Conservation (phyloP, 2,113 vertebrate species). For the Pterocles gutturalis region DNA sequence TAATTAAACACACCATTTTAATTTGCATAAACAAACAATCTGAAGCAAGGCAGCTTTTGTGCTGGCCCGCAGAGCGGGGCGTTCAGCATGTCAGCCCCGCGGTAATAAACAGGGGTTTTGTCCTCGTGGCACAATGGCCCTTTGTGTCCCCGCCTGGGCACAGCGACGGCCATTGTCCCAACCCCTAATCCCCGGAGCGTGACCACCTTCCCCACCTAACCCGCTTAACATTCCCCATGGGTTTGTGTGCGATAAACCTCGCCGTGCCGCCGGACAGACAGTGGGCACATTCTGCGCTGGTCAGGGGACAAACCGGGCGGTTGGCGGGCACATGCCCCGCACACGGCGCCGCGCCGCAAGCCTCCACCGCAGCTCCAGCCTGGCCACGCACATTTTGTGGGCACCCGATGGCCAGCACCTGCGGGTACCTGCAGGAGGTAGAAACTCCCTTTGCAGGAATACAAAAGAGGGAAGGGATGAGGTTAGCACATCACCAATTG, state of each 20-base stretch:
- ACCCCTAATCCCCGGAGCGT: conserved; percentile 85
- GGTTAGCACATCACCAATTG: no score
- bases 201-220: conserved; percentile 81
- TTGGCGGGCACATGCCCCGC: background rate
- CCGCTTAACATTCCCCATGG: conserved; percentile 87
- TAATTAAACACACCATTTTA: conserved; percentile 73
- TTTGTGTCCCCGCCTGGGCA: conserved; percentile 84
- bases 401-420: rapidly evolving
- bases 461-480: no score
- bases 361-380: background rate
- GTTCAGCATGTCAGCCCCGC: conserved; percentile 73
- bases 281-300: background rate
- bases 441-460: background rate
- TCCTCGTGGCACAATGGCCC: conserved; percentile 81
- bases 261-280: background rate
- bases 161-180: conserved; percentile 82
- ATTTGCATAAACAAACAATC: conserved; percentile 82
- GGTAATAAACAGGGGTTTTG: conserved; percentile 84
- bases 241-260: conserved; percentile 58
- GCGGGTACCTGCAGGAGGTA: rapidly evolving
- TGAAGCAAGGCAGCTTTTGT: conserved; percentile 77
- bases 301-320: background rate
- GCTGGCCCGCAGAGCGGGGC: conserved; percentile 73
- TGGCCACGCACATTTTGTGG: rapidly evolving
- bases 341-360: rapidly evolving